Evolutionary conservation across 2,888 invertebrate species (phyloP), one percentile per base, ranked within the genome.

Genomic region (Anaspis maculata): DNA sequence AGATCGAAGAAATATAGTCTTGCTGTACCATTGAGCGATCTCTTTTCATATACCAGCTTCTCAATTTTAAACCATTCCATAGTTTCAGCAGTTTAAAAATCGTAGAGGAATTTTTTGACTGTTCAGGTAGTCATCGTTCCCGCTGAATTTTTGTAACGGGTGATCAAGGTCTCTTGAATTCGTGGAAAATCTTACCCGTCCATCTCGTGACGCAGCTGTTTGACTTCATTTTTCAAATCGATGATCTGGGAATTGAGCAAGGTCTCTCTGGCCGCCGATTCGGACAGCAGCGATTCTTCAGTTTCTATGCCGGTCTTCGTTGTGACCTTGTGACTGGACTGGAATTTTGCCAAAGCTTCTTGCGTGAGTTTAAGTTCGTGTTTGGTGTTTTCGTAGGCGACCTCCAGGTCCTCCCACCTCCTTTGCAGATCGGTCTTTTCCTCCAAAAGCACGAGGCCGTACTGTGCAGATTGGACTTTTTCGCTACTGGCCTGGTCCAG

Each of bases 291-390:
- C 30, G 86, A 85, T 72, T 97, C 95, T 70, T 98, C 98, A 59
- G 94, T 89, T 67, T 96, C 94, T 53, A 95, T 91, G 36, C 97
- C 97, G 56, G 88, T 90, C 63, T 87, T 86, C 31, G 92, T 92
- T 24, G 92, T 91, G 51, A 87, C 86, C 66, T 92, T 92, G 64
- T 95, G 95, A 61, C 88, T 90, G 54, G 88, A 83, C 66, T 95
- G 94, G 62, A 92, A 86, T 73, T 95, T 94, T 56, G 86, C 83
- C 52, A 97, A 74, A 14, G 94, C 94, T 94, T 95, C 91, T 71
- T 91, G 91, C 42, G 95, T 91, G 61, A 89, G 86, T 51, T 92
- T 88, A 54, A 97, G 72, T 61, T 98, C 97, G 64, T 87, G 86
- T 65, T 83, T 87, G 35, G 89, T 78, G 65, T 85, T 83, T 62